phyloP scores from a whole-genome alignment of 2,797 vertebrate genomes.

The Lepus townsendii region DNA sequence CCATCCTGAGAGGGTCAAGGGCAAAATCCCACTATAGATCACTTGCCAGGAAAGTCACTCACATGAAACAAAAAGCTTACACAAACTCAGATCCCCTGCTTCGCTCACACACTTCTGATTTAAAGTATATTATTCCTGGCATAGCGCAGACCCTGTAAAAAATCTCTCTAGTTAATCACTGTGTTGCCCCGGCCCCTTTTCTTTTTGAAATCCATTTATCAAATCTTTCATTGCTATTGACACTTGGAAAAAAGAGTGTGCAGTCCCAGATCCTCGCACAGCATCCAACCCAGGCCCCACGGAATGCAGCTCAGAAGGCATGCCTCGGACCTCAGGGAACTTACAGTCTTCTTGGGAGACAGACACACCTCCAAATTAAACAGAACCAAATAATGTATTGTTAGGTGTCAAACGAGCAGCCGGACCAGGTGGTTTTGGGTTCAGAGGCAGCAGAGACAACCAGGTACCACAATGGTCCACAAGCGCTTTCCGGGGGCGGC shows the following conservation, averaged over 20 bases:
- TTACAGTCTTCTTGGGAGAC: not conserved
- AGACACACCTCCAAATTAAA: slow-evolving; percentile 53
- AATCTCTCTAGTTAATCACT: slow-evolving; percentile 27
- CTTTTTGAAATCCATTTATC: not conserved
- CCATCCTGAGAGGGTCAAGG: not conserved
- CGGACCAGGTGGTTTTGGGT: slow-evolving; percentile 21
- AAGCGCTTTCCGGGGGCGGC: not conserved
- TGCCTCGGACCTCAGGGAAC: slow-evolving; percentile 15
- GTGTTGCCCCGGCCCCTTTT: not conserved
- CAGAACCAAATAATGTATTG: slow-evolving; percentile 41
- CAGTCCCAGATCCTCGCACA: not conserved
- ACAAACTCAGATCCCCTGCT: not conserved
- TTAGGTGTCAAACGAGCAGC: slow-evolving; percentile 34
- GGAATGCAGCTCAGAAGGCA: not conserved
- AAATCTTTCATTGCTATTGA: slow-evolving; percentile 15
- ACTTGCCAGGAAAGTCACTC: not conserved
- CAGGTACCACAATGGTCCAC: not conserved
- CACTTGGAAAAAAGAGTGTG: not conserved
- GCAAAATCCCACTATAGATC: not conserved
- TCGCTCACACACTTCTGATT: slow-evolving; percentile 42
- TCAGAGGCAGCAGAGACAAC: slow-evolving; percentile 9
- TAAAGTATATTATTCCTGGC: slow-evolving; percentile 10
- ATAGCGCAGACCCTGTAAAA: slow-evolving; percentile 2
- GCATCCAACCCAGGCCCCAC: not conserved
- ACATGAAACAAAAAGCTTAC: not conserved